Percentiles rank a stretch among this genome's conserved stretches.
These are phyloP conservation scores for Acridotheres tristis DNA, from an alignment of 2,797 vertebrate genomes.

Conservation along the genomic window DNA sequence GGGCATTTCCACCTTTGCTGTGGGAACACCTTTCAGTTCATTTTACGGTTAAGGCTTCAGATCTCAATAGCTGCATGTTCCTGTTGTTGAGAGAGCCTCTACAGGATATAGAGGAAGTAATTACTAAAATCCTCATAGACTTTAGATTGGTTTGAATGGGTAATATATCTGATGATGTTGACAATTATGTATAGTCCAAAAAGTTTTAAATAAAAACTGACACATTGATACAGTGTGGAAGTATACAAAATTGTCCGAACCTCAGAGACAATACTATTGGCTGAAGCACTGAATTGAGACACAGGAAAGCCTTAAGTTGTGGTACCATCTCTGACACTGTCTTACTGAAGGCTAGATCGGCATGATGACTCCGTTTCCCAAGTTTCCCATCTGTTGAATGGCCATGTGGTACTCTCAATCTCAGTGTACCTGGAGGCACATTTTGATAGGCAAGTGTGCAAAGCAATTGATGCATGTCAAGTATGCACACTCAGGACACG, in stretches of 20 bases:
- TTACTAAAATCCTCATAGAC: neutral
- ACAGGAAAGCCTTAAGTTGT: neutral
- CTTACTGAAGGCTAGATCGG: neutral
- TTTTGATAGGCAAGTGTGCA: neutral
- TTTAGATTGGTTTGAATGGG: neutral
- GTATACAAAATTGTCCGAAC: neutral
- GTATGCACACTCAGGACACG: neutral
- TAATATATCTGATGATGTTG: neutral
- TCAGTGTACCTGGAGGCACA: neutral
- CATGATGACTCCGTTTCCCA: neutral
- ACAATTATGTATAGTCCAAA: neutral
- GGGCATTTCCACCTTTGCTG: neutral
- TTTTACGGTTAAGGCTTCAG: conserved; percentile 30
- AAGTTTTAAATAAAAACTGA: neutral
- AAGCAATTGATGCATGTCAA: neutral
- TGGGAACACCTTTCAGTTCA: neutral
- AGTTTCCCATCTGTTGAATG: neutral
- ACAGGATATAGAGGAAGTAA: neutral
- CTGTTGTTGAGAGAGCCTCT: neutral
- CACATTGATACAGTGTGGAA: neutral
- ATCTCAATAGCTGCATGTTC: neutral
- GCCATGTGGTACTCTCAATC: neutral
- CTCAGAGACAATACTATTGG: neutral
- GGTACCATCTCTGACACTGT: neutral
- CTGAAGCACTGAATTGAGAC: neutral